Base-by-base conservation (phyloP, 2,797 vertebrate species). In the Peromyscus attwateri region DNA sequence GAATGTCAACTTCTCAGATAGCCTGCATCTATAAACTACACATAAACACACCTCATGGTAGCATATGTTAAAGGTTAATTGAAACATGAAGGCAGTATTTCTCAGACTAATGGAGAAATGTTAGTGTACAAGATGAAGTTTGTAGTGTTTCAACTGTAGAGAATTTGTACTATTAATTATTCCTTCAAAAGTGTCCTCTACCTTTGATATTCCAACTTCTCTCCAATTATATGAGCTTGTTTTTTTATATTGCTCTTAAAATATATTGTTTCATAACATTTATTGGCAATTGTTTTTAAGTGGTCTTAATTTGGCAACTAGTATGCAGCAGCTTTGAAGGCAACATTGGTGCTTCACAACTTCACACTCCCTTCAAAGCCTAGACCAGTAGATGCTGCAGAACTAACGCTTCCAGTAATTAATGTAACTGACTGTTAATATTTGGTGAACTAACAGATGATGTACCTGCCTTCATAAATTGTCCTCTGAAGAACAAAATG, bases 211-310 rank as follows among this genome's bases (percentile, higher is more conserved):
- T 87, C 82, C 94, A 23, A 89, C 68, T 84, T 76, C 29, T 93
- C 66, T 89, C 25, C 2, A 60, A 82, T 91, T 92, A 37, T n/a
- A 49, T 70, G 21, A 68, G 17, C 49, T 62, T 68, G 7, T 21
- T 81, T 27, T 62, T 70, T 92, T 75, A 52, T 19, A 84, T 75
- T 87, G 37, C 11, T 82, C 66, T 97, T 93, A 82, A 89, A 91
- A 77, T 31, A 49, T 87, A 77, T 27, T 0, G 2, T 7, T 34
- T 34, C 12, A 14, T 70, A 52, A 37, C 46, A n/a, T 70, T 40
- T 60, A 40, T 88, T 43, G 3, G 6, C 87, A 75, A 60, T 82
- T 68, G 76, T 68, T 91, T 81, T 80, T 71, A 70, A 55, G 6
- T 87, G 16, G 16, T 17, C 46, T 89, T 85, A 79, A 89, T 73